Evolutionary conservation across 2,797 vertebrate species (phyloP).

Genomic region (Cirrhinus mrigala): DNA sequence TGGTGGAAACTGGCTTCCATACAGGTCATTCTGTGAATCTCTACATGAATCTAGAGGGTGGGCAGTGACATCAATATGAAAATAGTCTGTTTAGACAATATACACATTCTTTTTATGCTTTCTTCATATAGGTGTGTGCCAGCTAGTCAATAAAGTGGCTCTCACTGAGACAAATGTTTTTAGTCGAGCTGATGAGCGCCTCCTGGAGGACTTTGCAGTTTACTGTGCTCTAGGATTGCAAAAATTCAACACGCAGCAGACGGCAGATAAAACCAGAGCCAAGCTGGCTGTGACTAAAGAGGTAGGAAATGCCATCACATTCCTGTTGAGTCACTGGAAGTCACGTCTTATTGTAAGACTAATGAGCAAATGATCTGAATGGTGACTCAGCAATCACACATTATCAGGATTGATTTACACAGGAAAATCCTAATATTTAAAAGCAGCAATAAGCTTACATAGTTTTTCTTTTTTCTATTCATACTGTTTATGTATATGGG

Average conservation of each 20-base stretch:
- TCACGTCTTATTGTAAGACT: not conserved
- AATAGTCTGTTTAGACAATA: not conserved
- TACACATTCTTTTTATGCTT: not conserved
- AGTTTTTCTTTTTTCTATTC: not conserved
- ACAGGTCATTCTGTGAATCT: not conserved
- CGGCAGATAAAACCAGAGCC: slow-evolving; percentile 65
- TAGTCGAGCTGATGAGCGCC: slow-evolving; percentile 68
- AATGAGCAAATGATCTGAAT: not conserved
- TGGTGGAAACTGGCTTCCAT: too few relatives aligned
- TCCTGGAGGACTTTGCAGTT: slow-evolving; percentile 69
- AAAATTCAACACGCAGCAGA: slow-evolving; percentile 63
- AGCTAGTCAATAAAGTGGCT: slow-evolving; percentile 22
- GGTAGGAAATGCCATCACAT: slow-evolving; percentile 50
- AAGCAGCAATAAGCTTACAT: too few relatives aligned
- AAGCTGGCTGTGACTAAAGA: slow-evolving; percentile 71
- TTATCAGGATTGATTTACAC: not conserved
- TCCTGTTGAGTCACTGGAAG: slow-evolving; percentile 7
- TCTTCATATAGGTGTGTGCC: slow-evolving; percentile 19
- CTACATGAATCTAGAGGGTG: not conserved
- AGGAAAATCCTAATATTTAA: not conserved
- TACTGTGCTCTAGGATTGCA: slow-evolving; percentile 71
- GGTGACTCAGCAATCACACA: not conserved
- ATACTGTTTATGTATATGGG: not conserved
- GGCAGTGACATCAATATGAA: not conserved
- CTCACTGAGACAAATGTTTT: slow-evolving; percentile 44